Conservation (phyloP, 2,113 vertebrate genomes). For the Perca schrenkii region DNA sequence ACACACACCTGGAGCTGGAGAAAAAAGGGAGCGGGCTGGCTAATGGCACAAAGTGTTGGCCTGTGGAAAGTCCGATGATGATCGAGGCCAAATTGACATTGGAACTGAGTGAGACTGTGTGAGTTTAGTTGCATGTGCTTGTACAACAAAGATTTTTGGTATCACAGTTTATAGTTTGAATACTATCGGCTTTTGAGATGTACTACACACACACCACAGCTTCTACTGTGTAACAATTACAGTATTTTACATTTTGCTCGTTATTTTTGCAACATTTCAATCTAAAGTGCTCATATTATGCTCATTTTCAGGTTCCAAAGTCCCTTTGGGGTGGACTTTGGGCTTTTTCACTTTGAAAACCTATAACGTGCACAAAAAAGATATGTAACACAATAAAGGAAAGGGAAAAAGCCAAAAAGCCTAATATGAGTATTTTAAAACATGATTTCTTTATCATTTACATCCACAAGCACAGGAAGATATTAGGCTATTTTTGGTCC, state of each 20-base stretch:
- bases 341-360: too few relatives aligned
- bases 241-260: not conserved
- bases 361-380: too few relatives aligned
- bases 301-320: too few relatives aligned
- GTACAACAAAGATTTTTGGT: constrained; percentile 7
- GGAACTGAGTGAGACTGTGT: constrained; percentile 25
- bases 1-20: constrained; percentile 15
- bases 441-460: not conserved
- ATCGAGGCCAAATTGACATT: constrained; percentile 35
- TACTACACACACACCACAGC: not conserved
- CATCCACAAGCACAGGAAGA: not conserved
- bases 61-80: constrained; percentile 29
- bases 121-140: constrained; percentile 36
- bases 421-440: too few relatives aligned
- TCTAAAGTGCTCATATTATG: not conserved
- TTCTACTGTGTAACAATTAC: not conserved
- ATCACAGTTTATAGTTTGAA: not conserved
- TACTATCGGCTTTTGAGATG: not conserved
- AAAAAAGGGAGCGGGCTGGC: constrained; percentile 23
- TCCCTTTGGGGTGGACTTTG: too few relatives aligned
- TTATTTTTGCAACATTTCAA: not conserved
- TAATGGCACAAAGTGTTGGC: constrained; percentile 42
- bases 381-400: too few relatives aligned
- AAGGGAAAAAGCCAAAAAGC: too few relatives aligned
- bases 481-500: not conserved